phyloP scores from a whole-genome alignment of 2,888 invertebrate species.

The Micoletzkya japonica region DNA sequence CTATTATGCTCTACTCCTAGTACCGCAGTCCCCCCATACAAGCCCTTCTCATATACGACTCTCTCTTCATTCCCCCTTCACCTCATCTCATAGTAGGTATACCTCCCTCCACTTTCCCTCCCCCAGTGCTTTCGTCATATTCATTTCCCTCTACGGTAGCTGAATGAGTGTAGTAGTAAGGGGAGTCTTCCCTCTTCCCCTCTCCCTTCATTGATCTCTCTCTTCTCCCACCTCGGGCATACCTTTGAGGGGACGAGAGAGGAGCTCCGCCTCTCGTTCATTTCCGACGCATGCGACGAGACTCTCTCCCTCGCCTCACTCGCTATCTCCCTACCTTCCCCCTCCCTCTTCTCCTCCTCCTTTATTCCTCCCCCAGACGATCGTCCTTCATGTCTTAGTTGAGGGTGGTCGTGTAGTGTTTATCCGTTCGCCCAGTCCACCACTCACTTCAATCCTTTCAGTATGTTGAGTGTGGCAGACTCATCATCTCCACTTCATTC shows the following conservation, averaged over 20 bases:
- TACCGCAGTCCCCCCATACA: too few species aligned
- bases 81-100: too few species aligned
- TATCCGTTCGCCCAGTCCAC: constrained; percentile 5
- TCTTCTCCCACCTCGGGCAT: constrained; percentile 15
- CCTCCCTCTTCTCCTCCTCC: constrained; percentile 12
- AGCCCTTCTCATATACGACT: too few species aligned
- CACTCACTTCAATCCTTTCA: too few species aligned
- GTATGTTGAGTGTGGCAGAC: too few species aligned
- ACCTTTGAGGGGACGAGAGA: constrained; percentile 11
- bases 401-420: not conserved
- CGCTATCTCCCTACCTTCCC: not conserved
- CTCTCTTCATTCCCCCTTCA: too few species aligned
- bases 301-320: not conserved
- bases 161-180: not conserved
- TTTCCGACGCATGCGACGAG: not conserved
- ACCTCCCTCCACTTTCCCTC: not conserved
- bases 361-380: not conserved
- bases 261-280: not conserved
- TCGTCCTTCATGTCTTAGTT: constrained; percentile 2
- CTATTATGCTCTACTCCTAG: too few species aligned
- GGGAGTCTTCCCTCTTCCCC: not conserved
- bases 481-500: not conserved
- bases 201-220: constrained; percentile 28
- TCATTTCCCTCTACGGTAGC: constrained; percentile 7
- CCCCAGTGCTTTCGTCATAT: not conserved